A percentile compares a stretch with the other conserved stretches of the same genome.
Evolutionary conservation across 1,140 invertebrate species (phyloP).

Genomic region (Probaryconus sp.): DNA sequence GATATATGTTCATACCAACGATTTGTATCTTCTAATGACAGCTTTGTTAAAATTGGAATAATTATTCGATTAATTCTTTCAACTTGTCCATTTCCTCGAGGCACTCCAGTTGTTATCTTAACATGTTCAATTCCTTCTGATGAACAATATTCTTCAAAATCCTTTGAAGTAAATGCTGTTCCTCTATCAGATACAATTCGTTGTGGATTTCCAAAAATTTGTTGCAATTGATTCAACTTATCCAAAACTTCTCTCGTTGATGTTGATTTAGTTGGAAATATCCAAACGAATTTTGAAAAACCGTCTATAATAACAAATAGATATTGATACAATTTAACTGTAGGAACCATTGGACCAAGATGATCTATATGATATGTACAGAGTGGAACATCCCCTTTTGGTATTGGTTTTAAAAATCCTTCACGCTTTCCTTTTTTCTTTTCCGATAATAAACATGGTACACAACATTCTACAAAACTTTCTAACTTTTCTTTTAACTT

Average conservation of each 20-base stretch:
- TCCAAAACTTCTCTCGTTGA: constrained; percentile 39
- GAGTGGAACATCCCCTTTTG: constrained; percentile 50
- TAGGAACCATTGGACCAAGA: constrained; percentile 57
- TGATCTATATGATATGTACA: constrained; percentile 69
- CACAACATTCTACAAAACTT: constrained; percentile 60
- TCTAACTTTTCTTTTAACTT: constrained; percentile 68
- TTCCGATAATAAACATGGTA: too few relatives aligned
- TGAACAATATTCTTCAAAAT: constrained; percentile 54
- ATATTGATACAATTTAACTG: constrained; percentile 41
- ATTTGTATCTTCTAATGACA: constrained; percentile 51
- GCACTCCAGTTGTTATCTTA: constrained; percentile 60
- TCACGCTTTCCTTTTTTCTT: too few relatives aligned
- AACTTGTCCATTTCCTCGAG: constrained; percentile 64
- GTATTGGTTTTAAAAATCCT: too few relatives aligned
- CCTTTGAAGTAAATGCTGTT: too few relatives aligned
- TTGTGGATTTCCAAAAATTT: constrained; percentile 66
- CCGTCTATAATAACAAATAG: constrained; percentile 61
- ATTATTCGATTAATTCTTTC: constrained; percentile 59
- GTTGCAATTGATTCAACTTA: constrained; percentile 29
- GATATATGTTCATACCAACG: constrained; percentile 67
- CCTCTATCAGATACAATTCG: constrained; percentile 65
- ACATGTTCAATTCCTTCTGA: constrained; percentile 65
- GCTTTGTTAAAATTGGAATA: constrained; percentile 49
- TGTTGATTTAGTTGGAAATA: constrained; percentile 53
- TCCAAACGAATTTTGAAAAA: constrained; percentile 63